Percentiles rank a stretch among this genome's conserved stretches.
These are phyloP conservation scores for Spatula versicolor DNA, from an alignment of 2,797 vertebrate genomes.

Conservation along the genomic window DNA sequence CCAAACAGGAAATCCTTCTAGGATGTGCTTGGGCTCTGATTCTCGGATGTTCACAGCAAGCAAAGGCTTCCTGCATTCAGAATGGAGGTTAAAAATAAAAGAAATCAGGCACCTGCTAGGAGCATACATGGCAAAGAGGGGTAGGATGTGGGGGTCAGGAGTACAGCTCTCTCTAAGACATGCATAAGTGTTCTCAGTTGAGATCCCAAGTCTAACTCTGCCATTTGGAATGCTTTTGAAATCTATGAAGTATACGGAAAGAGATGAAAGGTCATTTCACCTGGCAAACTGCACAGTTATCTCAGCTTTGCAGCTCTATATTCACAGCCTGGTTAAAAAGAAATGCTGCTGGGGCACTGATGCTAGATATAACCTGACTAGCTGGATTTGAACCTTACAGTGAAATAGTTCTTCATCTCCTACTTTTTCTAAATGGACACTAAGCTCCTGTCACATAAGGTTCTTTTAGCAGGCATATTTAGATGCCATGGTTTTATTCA, in stretches of 20 bases:
- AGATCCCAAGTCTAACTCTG: not conserved
- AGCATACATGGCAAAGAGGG: not conserved
- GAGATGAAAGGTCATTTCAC: not conserved
- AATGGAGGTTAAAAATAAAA: conserved; percentile 46
- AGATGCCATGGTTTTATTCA: not conserved
- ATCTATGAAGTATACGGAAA: not conserved
- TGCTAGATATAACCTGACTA: not conserved
- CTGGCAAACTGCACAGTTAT: no score
- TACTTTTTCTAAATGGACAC: not conserved
- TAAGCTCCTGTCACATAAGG: not conserved
- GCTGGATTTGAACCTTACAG: not conserved
- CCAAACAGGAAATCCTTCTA: conserved; percentile 61
- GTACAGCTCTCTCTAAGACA: not conserved
- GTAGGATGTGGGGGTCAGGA: not conserved
- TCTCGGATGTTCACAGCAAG: conserved; percentile 35
- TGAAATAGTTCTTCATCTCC: not conserved
- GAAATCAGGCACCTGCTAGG: conserved; percentile 50
- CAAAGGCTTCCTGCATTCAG: conserved; percentile 38
- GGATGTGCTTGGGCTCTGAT: not conserved
- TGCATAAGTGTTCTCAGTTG: not conserved
- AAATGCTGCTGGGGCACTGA: not conserved
- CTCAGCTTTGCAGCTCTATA: no score
- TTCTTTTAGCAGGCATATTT: not conserved
- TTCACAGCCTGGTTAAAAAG: not conserved
- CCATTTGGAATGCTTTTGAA: not conserved